Evolutionary conservation across 1,140 invertebrate species (phyloP), one percentile per base, ranked within the genome.

Genomic region (Ruditapes philippinarum): DNA sequence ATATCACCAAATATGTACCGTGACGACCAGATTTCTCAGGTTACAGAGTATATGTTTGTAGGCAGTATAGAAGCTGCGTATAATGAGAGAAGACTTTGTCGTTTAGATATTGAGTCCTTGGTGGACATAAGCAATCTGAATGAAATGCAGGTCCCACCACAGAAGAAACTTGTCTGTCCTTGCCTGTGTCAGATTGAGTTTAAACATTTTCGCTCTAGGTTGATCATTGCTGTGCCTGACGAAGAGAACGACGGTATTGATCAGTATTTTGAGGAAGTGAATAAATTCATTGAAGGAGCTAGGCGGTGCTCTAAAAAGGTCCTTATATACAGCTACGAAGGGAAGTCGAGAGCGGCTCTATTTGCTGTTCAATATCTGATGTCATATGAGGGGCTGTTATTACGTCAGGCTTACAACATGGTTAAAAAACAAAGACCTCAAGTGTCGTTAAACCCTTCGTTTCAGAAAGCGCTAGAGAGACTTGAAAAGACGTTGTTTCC

Each of bases 291-390:
- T 62, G 92, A 94, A 84, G 94, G 93, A 25, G 92, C 93, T 31
- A 79, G 93, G 25, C 82, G 86, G 14, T 91, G 91, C 19, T 89
- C 88, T 17, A 92, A 93, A 36, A 88, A 84, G 22, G 93, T 94
- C 5, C 87, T 95, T 0, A 92, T 95, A 0, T 94, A 90, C 76
- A 94, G 94, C 82, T 94, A 94, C 74, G 79, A 93, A 45, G 94
- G 95, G 22, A 93, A 93, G 14, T 95, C 94, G 0, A 90, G 95
- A 12, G 92, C 94, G 1, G 89, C 95, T 0, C 91, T 92, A 17
- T 92, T 92, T 40, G 93, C 92, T 17, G 92, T 95, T n/a, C 95
- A 95, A 88, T 93, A 95, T 82, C 80, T 95, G 25, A 95, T 95
- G 92, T 84, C 81, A 1, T 91, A 92, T 60, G 92, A 92, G 42